These are phyloP conservation scores for Sciaenops ocellatus DNA, from an alignment of 2,797 vertebrate species.

Conservation along the genomic window DNA sequence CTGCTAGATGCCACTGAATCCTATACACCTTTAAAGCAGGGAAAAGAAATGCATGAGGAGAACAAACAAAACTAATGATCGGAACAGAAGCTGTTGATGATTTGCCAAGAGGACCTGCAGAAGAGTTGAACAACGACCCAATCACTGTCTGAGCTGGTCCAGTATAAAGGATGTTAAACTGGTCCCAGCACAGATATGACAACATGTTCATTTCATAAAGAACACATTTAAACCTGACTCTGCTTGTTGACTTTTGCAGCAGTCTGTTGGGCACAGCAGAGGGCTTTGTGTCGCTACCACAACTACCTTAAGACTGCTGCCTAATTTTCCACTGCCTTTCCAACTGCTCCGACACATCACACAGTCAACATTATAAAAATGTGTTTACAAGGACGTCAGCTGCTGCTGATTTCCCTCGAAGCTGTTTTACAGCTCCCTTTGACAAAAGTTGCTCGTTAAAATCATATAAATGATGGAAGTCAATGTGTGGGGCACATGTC, in stretches of 20 bases:
- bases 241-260: not conserved
- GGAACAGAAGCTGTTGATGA: too few relatives aligned
- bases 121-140: too few relatives aligned
- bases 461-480: not conserved
- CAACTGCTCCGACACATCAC: slow-evolving; percentile 38
- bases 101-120: too few relatives aligned
- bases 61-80: too few relatives aligned
- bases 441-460: slow-evolving; percentile 25
- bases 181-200: not conserved
- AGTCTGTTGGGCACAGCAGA: slow-evolving; percentile 11
- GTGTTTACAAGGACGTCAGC: slow-evolving; percentile 41
- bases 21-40: too few relatives aligned
- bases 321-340: slow-evolving; percentile 56
- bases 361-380: slow-evolving; percentile 43
- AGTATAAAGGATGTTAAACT: too few relatives aligned
- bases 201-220: too few relatives aligned
- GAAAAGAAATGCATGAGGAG: too few relatives aligned
- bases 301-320: slow-evolving; percentile 42
- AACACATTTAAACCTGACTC: not conserved
- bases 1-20: too few relatives aligned
- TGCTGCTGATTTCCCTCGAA: slow-evolving; percentile 38
- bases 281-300: slow-evolving; percentile 15
- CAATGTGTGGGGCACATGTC: slow-evolving; percentile 40
- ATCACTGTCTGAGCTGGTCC: too few relatives aligned
- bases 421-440: slow-evolving; percentile 45